phyloP scores from a whole-genome alignment of 1,140 invertebrate genomes.

The Hydropsyche tenuis region DNA sequence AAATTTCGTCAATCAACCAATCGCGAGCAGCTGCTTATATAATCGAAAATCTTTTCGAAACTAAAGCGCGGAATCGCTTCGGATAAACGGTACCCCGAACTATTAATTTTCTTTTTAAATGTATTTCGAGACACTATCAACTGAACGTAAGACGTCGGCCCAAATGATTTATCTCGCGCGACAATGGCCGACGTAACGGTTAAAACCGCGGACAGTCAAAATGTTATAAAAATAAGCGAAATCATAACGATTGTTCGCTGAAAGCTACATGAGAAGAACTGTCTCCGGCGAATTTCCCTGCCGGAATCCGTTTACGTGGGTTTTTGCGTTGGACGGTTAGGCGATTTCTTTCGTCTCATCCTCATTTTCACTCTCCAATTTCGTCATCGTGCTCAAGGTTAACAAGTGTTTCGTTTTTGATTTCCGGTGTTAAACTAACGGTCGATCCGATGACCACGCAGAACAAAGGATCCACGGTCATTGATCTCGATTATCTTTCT shows the following conservation, averaged over 20 bases:
- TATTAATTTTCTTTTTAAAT: neutral
- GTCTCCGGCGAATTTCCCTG: too few relatives aligned
- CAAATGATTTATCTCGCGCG: slow-evolving; percentile 15
- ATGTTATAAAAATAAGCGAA: neutral
- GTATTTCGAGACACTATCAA: neutral
- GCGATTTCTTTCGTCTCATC: slow-evolving; percentile 3
- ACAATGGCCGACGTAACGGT: slow-evolving; percentile 23
- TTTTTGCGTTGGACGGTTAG: neutral
- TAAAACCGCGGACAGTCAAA: neutral
- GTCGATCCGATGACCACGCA: slow-evolving; percentile 11
- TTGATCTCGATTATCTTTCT: slow-evolving; percentile 6
- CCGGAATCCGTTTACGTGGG: neutral
- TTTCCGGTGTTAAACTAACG: slow-evolving; percentile 19
- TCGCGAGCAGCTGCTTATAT: too few relatives aligned
- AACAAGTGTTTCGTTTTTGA: slow-evolving; percentile 27
- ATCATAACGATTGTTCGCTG: too few relatives aligned
- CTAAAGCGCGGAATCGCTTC: neutral
- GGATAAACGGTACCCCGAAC: slow-evolving; percentile 1
- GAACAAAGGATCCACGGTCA: slow-evolving; percentile 17
- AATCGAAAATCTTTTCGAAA: too few relatives aligned
- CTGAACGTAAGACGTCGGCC: neutral
- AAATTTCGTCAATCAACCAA: too few relatives aligned
- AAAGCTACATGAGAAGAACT: too few relatives aligned
- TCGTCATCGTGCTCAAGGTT: slow-evolving; percentile 16
- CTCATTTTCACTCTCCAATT: slow-evolving; percentile 26